Evolutionary conservation across 2,888 invertebrate genomes (phyloP).

Genomic region (Emesis russula): DNA sequence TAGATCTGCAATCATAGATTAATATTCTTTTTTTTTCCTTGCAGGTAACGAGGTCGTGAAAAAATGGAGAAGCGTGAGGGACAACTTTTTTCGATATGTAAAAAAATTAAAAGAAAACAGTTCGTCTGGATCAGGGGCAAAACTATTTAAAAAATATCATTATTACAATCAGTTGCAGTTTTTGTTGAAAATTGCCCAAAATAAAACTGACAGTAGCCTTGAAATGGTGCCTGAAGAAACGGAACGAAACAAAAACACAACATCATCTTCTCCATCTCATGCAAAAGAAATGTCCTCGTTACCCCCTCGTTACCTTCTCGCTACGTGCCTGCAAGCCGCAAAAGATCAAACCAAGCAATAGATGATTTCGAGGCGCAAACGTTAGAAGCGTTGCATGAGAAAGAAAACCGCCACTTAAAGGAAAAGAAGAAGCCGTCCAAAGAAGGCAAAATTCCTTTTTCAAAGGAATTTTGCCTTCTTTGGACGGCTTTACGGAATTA

Average conservation of each 20-base stretch:
- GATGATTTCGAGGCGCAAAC: constrained; percentile 83
- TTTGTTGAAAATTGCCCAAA: constrained; percentile 72
- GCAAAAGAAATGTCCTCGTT: constrained; percentile 64
- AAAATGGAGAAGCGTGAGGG: constrained; percentile 86
- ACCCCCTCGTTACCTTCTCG: constrained; percentile 69
- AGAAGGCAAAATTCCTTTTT: no score
- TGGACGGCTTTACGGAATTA: constrained; percentile 83
- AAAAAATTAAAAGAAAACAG: constrained; percentile 84
- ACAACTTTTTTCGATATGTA: constrained; percentile 84
- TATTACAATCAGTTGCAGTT: constrained; percentile 81
- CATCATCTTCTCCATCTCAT: constrained; percentile 54
- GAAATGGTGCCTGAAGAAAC: constrained; percentile 75
- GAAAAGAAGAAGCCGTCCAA: no score
- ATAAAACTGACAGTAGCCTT: constrained; percentile 83
- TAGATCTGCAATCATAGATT: constrained; percentile 45
- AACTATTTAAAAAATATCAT: constrained; percentile 82
- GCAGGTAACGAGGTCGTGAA: constrained; percentile 85
- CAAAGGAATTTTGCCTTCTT: constrained; percentile 87
- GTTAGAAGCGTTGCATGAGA: constrained; percentile 80
- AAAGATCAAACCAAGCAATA: constrained; percentile 72
- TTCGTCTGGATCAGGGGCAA: constrained; percentile 86
- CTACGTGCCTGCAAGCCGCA: constrained; percentile 73
- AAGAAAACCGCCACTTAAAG: constrained; percentile 86
- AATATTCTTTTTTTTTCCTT: constrained; percentile 63
- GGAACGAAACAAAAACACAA: constrained; percentile 79